Evolutionary conservation across 1,140 invertebrate species (phyloP).

Genomic region (Eurosta solidaginis): DNA sequence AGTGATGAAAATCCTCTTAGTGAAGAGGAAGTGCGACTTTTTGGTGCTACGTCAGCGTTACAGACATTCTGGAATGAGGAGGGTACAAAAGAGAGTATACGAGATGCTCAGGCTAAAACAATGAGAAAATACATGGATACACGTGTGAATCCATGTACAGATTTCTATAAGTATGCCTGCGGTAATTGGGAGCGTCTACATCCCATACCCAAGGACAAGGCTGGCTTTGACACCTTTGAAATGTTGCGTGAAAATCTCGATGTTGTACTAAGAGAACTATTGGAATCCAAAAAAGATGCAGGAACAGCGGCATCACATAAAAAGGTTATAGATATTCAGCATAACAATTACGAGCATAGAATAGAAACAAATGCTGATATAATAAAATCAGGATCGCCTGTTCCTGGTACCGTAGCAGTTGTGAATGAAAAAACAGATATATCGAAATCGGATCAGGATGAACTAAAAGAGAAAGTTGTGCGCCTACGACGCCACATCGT

Average conservation of each 20-base stretch:
- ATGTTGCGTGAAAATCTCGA: constrained; percentile 78
- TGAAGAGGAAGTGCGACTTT: neutral
- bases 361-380: constrained; percentile 28
- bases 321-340: constrained; percentile 20
- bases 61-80: constrained; percentile 64
- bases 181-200: constrained; percentile 84
- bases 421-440: neutral
- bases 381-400: neutral
- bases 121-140: constrained; percentile 81
- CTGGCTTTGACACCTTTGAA: constrained; percentile 81
- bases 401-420: neutral
- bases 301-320: neutral
- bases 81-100: constrained; percentile 61
- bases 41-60: constrained; percentile 41
- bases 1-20: neutral
- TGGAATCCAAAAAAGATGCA: constrained; percentile 61
- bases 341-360: constrained; percentile 32
- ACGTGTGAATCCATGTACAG: constrained; percentile 79
- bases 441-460: neutral
- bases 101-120: constrained; percentile 65
- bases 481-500: constrained; percentile 41
- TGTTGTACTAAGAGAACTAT: constrained; percentile 69
- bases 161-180: constrained; percentile 91
- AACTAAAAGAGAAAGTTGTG: constrained; percentile 13
- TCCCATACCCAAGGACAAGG: constrained; percentile 83